phyloP scores from a whole-genome alignment of 1,140 invertebrate genomes.

The Drosophila lacertosa region DNA sequence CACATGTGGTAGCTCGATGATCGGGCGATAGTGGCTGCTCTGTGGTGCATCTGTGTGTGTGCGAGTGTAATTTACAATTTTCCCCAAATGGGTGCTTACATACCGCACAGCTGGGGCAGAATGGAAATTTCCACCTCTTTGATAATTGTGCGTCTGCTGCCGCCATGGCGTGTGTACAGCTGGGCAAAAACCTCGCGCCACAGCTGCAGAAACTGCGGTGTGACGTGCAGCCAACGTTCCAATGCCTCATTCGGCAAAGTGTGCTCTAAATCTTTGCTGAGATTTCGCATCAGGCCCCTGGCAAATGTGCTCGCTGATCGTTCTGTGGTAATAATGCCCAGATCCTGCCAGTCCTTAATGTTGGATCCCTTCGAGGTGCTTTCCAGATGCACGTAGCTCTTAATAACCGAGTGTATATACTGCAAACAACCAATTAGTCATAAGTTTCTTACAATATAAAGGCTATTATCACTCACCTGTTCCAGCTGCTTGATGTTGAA shows the following conservation, averaged over 20 bases:
- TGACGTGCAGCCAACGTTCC: slow-evolving; percentile 78
- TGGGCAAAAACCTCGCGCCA: slow-evolving; percentile 85
- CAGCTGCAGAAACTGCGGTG: slow-evolving; percentile 83
- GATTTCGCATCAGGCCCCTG: slow-evolving; percentile 84
- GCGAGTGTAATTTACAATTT: slow-evolving; percentile 23
- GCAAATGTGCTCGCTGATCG: slow-evolving; percentile 85
- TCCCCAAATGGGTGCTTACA: slow-evolving; percentile 12
- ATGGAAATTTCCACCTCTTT: slow-evolving; percentile 81
- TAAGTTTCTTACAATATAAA: neutral
- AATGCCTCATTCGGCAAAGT: slow-evolving; percentile 64
- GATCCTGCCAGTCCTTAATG: slow-evolving; percentile 84
- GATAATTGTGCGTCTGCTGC: slow-evolving; percentile 73
- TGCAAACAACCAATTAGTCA: slow-evolving; percentile 17
- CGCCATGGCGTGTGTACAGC: slow-evolving; percentile 83
- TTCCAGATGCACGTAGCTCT: slow-evolving; percentile 76
- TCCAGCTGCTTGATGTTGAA: slow-evolving; percentile 74
- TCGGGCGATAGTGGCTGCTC: slow-evolving; percentile 88
- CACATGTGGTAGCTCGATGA: slow-evolving; percentile 90
- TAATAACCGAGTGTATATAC: slow-evolving; percentile 80
- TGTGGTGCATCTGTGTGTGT: slow-evolving; percentile 60
- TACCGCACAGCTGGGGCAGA: slow-evolving; percentile 69
- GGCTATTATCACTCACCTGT: slow-evolving; percentile 45
- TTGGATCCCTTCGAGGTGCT: slow-evolving; percentile 67
- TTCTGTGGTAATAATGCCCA: slow-evolving; percentile 85
- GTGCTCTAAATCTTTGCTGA: slow-evolving; percentile 70